Conservation (phyloP, 1,140 invertebrate genomes). For the Proctacanthus coquilletti region DNA sequence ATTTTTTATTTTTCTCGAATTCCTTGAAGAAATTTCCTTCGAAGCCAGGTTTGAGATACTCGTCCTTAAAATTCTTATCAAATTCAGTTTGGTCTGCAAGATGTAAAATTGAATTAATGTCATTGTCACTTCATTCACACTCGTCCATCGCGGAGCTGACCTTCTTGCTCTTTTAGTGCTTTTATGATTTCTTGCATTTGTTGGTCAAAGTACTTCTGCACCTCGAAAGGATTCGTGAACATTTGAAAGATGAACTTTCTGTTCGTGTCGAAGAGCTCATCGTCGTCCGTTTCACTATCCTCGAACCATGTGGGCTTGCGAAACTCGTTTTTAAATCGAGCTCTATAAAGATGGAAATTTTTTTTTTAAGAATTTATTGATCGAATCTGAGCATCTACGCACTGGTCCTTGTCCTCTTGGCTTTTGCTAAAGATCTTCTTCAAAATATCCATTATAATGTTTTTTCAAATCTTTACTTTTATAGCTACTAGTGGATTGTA, state of each 20-base stretch:
- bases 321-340: slow-evolving; percentile 14
- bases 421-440: background rate
- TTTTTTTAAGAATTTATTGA: background rate
- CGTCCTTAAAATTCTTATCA: slow-evolving; percentile 20
- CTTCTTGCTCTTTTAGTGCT: slow-evolving; percentile 22
- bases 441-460: background rate
- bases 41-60: slow-evolving; percentile 26
- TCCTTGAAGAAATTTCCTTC: slow-evolving; percentile 21
- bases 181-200: slow-evolving; percentile 30
- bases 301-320: slow-evolving; percentile 29
- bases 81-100: too few species aligned
- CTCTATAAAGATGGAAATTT: background rate
- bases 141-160: too few species aligned
- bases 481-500: background rate
- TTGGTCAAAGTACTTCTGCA: slow-evolving; percentile 32
- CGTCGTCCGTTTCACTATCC: slow-evolving; percentile 27
- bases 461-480: background rate
- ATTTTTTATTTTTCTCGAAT: slow-evolving; percentile 17
- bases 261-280: slow-evolving; percentile 28
- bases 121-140: too few species aligned
- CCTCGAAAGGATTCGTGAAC: slow-evolving; percentile 31
- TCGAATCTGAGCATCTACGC: background rate
- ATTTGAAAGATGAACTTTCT: slow-evolving; percentile 29
- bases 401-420: background rate
- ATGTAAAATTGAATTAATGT: too few species aligned